Conservation (phyloP, 2,797 vertebrate species). For the Glossophaga mutica region DNA sequence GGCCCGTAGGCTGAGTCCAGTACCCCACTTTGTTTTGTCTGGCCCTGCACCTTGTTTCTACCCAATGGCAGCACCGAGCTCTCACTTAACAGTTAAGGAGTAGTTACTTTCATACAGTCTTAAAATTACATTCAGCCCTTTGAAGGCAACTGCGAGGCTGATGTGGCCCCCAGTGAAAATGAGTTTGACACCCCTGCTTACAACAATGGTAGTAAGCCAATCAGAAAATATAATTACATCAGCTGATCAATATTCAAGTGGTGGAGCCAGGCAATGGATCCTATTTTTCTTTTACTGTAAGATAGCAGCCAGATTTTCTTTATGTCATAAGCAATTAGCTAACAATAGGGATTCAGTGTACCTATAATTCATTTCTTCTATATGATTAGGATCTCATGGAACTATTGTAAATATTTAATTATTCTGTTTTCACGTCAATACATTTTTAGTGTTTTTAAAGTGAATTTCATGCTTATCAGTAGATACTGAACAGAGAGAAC, state of each 20-base stretch:
- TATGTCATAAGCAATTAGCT: slow-evolving; percentile 49
- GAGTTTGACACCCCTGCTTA: not conserved
- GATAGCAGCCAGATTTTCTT: slow-evolving; percentile 51
- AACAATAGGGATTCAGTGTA: slow-evolving; percentile 18
- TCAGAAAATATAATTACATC: slow-evolving; percentile 46
- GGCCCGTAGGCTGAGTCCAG: no score
- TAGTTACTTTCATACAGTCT: no score
- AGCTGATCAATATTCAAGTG: slow-evolving; percentile 61
- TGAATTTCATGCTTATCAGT: not conserved
- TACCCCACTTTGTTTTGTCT: no score
- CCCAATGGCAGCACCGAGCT: no score
- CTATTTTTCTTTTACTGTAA: slow-evolving; percentile 32
- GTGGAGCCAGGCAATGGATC: slow-evolving; percentile 48
- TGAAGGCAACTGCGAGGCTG: no score
- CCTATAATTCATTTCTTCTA: not conserved
- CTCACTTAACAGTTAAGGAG: no score
- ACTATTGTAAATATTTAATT: slow-evolving; percentile 2
- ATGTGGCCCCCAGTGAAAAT: no score
- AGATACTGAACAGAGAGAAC: not conserved
- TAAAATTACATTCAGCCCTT: no score
- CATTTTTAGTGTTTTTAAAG: slow-evolving; percentile 9
- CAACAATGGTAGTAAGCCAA: slow-evolving; percentile 43
- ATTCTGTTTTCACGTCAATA: not conserved
- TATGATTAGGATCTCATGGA: not conserved
- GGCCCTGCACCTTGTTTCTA: no score